Percentiles rank a stretch among this genome's conserved stretches.
Evolutionary conservation across 2,797 vertebrate genomes (phyloP).

Genomic region (Cephalopachus bancanus): DNA sequence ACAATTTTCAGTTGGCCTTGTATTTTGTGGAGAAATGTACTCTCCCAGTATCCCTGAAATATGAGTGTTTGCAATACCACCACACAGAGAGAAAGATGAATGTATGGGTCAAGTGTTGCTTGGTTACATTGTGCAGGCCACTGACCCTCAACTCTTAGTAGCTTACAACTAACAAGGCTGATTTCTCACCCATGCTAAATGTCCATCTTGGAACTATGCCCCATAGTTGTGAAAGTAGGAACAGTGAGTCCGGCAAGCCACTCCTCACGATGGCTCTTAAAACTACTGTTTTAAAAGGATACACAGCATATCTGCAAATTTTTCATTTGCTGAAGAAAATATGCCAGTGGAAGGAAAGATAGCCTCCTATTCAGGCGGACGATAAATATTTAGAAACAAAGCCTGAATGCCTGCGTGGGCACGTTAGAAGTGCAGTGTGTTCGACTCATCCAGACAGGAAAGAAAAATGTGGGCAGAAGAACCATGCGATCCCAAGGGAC

Average conservation of each 20-base stretch:
- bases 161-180: neutral
- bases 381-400: neutral
- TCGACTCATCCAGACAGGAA: neutral
- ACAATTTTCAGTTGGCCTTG: neutral
- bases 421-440: neutral
- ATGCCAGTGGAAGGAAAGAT: neutral
- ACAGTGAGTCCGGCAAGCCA: neutral
- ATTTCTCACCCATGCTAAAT: neutral
- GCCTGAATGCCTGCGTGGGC: neutral
- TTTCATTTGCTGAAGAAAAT: neutral
- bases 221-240: neutral
- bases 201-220: neutral
- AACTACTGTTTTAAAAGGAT: neutral
- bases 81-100: neutral
- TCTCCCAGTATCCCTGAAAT: neutral
- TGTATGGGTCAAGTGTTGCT: neutral
- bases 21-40: neutral
- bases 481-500: too few relatives aligned
- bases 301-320: neutral
- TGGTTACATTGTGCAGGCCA: neutral
- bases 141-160: neutral
- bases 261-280: neutral
- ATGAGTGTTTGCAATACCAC: neutral
- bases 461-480: neutral
- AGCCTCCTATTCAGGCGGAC: neutral